phyloP scores from a whole-genome alignment of 1,140 invertebrate genomes.

The Lineus longissimus region DNA sequence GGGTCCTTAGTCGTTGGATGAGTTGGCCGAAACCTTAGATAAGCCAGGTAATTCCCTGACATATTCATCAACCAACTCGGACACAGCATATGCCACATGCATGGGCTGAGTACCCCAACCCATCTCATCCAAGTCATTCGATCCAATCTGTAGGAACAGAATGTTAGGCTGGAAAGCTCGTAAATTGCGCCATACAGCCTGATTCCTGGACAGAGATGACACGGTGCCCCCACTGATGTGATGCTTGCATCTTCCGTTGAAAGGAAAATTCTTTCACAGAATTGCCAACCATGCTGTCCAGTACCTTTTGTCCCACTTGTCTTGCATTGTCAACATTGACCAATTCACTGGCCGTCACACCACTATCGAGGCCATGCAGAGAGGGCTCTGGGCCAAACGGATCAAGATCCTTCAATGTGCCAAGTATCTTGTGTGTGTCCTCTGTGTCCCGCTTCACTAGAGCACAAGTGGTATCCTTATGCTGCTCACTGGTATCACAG shows the following conservation, averaged over 20 bases:
- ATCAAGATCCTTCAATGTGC: neutral
- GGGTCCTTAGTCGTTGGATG: too few relatives aligned
- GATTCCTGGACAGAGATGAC: too few relatives aligned
- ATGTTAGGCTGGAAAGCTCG: too few relatives aligned
- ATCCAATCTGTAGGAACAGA: too few relatives aligned
- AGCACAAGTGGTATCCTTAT: constrained; percentile 14
- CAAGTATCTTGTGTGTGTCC: neutral
- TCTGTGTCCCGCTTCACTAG: constrained; percentile 1
- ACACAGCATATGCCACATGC: too few relatives aligned
- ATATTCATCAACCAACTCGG: too few relatives aligned
- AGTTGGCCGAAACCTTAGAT: too few relatives aligned
- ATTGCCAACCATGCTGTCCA: constrained; percentile 18
- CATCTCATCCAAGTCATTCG: too few relatives aligned
- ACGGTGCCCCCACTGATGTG: too few relatives aligned
- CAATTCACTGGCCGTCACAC: constrained; percentile 1
- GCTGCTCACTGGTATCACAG: constrained; percentile 27
- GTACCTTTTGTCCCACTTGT: constrained; percentile 15
- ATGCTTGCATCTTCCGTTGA: constrained; percentile 15
- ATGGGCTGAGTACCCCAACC: too few relatives aligned
- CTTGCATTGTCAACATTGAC: constrained; percentile 19
- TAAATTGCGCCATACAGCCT: too few relatives aligned
- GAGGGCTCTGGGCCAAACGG: neutral
- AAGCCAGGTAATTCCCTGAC: too few relatives aligned
- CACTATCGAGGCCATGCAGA: neutral
- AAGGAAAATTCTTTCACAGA: constrained; percentile 17